Conservation (phyloP, 92 coral and sea anemone genomes). For the Hydrozoanthus gracilis region DNA sequence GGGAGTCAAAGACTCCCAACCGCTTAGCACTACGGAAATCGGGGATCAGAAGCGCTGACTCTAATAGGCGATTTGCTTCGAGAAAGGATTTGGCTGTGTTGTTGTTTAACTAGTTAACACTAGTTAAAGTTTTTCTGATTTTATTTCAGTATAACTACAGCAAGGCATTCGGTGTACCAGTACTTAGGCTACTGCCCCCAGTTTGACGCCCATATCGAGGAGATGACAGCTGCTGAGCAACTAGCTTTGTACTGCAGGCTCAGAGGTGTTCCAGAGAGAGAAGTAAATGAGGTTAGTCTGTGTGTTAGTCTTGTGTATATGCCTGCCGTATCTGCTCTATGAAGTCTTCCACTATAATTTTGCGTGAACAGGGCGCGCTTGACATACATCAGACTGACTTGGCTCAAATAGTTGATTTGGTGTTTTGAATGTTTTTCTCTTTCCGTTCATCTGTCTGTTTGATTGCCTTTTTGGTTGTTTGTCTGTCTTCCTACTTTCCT, state of each 20-base stretch:
- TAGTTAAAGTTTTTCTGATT: neutral
- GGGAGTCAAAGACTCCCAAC: no score
- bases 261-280: slow-evolving; percentile 94
- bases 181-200: slow-evolving; percentile 99
- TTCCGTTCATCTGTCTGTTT: neutral
- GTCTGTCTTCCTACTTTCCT: neutral
- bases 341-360: no score
- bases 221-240: slow-evolving; percentile 93
- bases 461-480: no score
- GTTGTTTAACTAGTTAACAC: neutral
- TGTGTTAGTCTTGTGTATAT: neutral
- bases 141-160: slow-evolving; percentile 47
- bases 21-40: no score
- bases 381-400: no score
- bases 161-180: slow-evolving; percentile 80
- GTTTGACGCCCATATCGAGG: slow-evolving; percentile 97
- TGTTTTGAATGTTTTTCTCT: no score
- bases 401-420: no score
- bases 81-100: neutral
- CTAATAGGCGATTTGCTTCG: neutral
- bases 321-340: no score
- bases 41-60: no score
- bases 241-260: slow-evolving; percentile 87
- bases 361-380: no score
- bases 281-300: slow-evolving; percentile 76